Percentiles rank a stretch among this genome's conserved stretches.
phyloP scores from a whole-genome alignment of 2,113 vertebrate genomes.

The Grantiella picta region DNA sequence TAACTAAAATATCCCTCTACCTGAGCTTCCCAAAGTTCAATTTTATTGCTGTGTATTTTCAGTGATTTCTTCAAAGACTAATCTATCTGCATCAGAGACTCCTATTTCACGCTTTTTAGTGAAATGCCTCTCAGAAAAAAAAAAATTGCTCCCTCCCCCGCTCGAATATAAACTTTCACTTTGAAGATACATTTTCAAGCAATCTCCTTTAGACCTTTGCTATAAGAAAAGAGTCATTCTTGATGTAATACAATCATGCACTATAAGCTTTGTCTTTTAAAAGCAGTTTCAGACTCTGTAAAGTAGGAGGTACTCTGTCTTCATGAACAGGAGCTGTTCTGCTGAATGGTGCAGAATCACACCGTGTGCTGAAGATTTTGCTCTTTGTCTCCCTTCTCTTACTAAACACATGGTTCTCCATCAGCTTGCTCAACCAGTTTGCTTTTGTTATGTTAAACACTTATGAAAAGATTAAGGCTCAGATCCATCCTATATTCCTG shows the following conservation, averaged over 20 bases:
- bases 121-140: background rate
- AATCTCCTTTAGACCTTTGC: background rate
- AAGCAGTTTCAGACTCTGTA: background rate
- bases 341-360: background rate
- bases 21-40: background rate
- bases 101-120: background rate
- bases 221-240: background rate
- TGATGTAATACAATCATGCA: background rate
- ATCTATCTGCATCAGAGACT: background rate
- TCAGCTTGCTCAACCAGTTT: background rate
- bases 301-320: background rate
- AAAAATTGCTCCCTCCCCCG: background rate
- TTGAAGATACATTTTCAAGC: constrained; percentile 2
- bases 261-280: background rate
- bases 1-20: background rate
- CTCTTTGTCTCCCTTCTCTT: background rate
- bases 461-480: background rate
- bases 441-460: constrained; percentile 44
- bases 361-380: background rate
- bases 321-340: background rate
- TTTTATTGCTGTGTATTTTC: background rate
- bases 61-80: background rate
- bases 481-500: background rate
- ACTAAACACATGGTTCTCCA: background rate
- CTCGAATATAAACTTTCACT: background rate